Evolutionary conservation across 1,140 invertebrate species (phyloP).

Genomic region (Metopolophium dirhodum): DNA sequence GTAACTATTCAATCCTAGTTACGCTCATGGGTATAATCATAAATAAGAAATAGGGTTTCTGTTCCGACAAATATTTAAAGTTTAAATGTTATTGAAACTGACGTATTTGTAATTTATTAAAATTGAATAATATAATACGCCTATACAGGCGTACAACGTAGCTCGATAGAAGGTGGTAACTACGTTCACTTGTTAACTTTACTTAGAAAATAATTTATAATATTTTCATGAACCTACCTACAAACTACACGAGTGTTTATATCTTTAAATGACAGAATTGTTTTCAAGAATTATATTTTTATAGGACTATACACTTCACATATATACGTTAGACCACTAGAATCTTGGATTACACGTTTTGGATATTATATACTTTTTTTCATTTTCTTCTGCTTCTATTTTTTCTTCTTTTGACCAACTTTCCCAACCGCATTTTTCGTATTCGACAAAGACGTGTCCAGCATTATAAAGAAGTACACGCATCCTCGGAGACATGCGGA

Average conservation of each 20-base stretch:
- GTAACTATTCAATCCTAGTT: no score
- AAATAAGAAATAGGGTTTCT: background rate
- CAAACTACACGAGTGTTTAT: no score
- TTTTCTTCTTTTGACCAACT: background rate
- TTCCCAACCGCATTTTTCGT: background rate
- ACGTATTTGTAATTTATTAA: background rate
- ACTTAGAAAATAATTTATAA: background rate
- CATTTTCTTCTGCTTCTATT: background rate
- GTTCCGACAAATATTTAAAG: background rate
- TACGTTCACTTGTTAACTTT: background rate
- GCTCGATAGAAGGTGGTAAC: background rate
- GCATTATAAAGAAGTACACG: background rate
- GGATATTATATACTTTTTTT: background rate
- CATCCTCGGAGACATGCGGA: background rate
- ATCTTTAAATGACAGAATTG: background rate
- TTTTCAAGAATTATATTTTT: background rate
- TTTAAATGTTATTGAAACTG: background rate
- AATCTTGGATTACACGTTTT: conserved; percentile 4
- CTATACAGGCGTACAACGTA: background rate
- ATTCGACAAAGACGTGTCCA: conserved; percentile 5
- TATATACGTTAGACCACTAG: background rate
- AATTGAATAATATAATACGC: background rate
- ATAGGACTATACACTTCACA: background rate
- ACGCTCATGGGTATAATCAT: background rate
- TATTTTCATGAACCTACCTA: no score